Evolutionary conservation across 2,113 vertebrate species (phyloP).

Genomic region (Aspiorhynchus laticeps): DNA sequence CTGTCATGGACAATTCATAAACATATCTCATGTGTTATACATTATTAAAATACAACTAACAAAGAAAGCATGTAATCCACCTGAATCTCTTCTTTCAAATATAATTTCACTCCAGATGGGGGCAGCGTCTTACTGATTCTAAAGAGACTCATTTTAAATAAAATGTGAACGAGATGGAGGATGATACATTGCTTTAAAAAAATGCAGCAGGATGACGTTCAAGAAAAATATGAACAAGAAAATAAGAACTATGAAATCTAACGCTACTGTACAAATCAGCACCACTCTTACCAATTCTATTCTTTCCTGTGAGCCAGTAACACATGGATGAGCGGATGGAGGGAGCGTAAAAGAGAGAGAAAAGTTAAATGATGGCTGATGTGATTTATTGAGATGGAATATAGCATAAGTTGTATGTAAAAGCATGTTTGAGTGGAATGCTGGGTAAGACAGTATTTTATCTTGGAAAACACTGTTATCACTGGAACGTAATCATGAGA

Average conservation of each 20-base stretch:
- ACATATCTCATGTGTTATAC: background rate
- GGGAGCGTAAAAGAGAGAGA: slow-evolving; percentile 27
- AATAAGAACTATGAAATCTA: background rate
- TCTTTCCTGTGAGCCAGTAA: slow-evolving; percentile 52
- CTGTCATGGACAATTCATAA: background rate
- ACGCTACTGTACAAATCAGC: slow-evolving; percentile 1
- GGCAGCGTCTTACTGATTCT: slow-evolving; percentile 35
- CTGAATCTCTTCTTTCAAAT: background rate
- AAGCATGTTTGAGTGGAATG: background rate
- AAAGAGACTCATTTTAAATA: background rate
- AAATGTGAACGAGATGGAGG: background rate
- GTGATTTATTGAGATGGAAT: background rate
- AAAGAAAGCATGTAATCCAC: background rate
- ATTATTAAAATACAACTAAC: background rate
- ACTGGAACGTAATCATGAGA: background rate
- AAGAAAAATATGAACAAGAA: background rate
- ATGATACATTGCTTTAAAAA: background rate
- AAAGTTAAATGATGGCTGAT: background rate
- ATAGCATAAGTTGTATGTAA: background rate
- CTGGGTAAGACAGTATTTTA: background rate
- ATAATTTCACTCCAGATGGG: slow-evolving; percentile 44
- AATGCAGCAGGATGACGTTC: background rate
- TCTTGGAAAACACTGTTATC: background rate
- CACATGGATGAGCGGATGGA: background rate
- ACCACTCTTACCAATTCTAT: slow-evolving; percentile 57